These are phyloP conservation scores for Drosophila acutilabella DNA, from an alignment of 2,888 invertebrate genomes.

Conservation along the genomic window DNA sequence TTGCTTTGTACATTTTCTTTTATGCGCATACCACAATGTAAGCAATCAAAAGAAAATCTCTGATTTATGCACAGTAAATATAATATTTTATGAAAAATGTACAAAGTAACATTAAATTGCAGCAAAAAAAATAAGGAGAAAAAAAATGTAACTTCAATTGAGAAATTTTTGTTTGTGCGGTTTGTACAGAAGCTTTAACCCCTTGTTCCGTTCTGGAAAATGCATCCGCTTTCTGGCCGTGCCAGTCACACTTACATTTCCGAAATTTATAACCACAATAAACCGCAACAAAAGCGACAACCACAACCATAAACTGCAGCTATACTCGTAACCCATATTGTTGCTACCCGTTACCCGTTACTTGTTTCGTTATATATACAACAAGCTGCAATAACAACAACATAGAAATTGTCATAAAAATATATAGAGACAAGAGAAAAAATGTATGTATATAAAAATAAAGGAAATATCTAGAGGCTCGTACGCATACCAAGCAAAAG, in stretches of 20 bases:
- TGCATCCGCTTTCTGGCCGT: constrained; percentile 26
- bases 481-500: constrained; percentile 18
- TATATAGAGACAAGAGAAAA: background rate
- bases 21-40: background rate
- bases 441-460: constrained; percentile 2
- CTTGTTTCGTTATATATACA: background rate
- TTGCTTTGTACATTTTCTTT: background rate
- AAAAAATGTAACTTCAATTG: background rate
- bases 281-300: constrained; percentile 56
- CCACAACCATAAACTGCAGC: constrained; percentile 53
- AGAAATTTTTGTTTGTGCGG: background rate
- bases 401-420: constrained; percentile 47
- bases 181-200: background rate
- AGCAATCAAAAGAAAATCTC: constrained; percentile 3
- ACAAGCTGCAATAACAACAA: constrained; percentile 1
- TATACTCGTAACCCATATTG: constrained; percentile 14
- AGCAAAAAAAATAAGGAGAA: background rate
- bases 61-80: constrained; percentile 10
- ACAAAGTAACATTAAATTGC: constrained; percentile 10
- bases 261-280: constrained; percentile 58
- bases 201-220: background rate
- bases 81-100: constrained; percentile 10
- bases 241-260: constrained; percentile 32
- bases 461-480: constrained; percentile 28
- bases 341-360: constrained; percentile 5